Evolutionary conservation across 2,113 vertebrate genomes (phyloP), one percentile per base, ranked within the genome.

Genomic region (Apteryx mantelli): DNA sequence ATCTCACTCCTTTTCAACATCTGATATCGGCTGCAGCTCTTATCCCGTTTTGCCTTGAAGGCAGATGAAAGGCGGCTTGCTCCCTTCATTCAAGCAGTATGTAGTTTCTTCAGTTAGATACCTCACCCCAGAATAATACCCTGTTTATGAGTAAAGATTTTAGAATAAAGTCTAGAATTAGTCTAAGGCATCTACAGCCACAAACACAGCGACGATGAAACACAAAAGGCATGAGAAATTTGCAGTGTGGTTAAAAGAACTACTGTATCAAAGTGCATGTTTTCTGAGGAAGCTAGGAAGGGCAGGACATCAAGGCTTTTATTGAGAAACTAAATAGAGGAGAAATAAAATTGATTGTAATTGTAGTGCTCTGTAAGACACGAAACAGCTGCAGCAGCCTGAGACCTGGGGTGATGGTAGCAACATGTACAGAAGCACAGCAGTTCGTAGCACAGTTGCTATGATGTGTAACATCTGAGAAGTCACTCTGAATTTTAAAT

Each of bases 211-310:
- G 26, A 13, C 16, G 53, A 11, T 42, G 34, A 42, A 18, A 71
- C 13, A 68, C 12, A 80, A 44, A 85, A 85, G 65, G 56, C 84
- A 76, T 5, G 3, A 83, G 13, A 83, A 77, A 42, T 90, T 0
- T 9, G 7, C 25, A 32, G 48, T n/a, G 42, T 30, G 89, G 20
- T 70, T 24, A 68, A 73, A 92, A 85, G 17, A 95, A 42, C 34
- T 1, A 0, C 32, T 66, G 36, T 52, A 81, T 87, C 64, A 64
- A 89, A 88, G 48, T 5, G 18, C 1, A 0, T 1, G 1, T 63
- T 64, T 68, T 77, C 58, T 4, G 4, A 28, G 12, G 56, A 64
- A 83, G 61, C 26, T 44, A 42, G 44, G 11, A 15, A 90, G 17
- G 24, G 9, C 25, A 48, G 6, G 17, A 56, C 2, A 4, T n/a